A percentile compares a stretch with the other conserved stretches of the same genome.
phyloP scores from a whole-genome alignment of 2,113 vertebrate genomes.

The Zapus hudsonius region DNA sequence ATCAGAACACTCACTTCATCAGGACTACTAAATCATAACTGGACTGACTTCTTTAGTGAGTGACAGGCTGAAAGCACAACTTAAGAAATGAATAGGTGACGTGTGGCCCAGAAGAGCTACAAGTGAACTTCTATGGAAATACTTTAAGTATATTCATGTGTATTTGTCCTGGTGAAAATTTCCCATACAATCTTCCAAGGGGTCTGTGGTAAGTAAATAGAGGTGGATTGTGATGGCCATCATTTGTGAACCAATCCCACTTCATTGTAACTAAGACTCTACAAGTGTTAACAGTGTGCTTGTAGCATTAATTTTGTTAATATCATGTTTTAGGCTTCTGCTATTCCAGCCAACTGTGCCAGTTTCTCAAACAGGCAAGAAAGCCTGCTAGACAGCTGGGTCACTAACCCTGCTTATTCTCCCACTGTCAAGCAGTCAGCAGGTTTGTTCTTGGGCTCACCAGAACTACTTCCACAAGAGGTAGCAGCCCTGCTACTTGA shows the following conservation, averaged over 20 bases:
- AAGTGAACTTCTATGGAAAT: not conserved
- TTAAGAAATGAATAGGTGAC: too few species aligned
- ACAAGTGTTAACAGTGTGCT: not conserved
- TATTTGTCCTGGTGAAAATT: not conserved
- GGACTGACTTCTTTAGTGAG: too few species aligned
- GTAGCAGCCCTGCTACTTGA: not conserved
- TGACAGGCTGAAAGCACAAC: too few species aligned
- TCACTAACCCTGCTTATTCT: not conserved
- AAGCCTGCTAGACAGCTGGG: not conserved
- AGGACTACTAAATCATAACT: too few species aligned
- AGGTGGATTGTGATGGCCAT: not conserved
- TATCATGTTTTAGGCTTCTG: not conserved
- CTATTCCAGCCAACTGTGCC: not conserved
- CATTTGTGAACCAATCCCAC: not conserved
- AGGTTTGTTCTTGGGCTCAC: not conserved
- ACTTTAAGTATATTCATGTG: fast-evolving
- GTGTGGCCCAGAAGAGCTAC: not conserved
- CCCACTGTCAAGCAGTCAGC: not conserved
- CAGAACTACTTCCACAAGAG: not conserved
- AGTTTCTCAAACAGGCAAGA: not conserved
- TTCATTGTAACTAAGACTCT: not conserved
- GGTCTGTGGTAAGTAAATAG: not conserved
- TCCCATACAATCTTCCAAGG: not conserved
- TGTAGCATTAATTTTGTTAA: not conserved
- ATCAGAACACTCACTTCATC: not conserved